phyloP scores from a whole-genome alignment of 2,797 vertebrate species.

The Brotula barbata region DNA sequence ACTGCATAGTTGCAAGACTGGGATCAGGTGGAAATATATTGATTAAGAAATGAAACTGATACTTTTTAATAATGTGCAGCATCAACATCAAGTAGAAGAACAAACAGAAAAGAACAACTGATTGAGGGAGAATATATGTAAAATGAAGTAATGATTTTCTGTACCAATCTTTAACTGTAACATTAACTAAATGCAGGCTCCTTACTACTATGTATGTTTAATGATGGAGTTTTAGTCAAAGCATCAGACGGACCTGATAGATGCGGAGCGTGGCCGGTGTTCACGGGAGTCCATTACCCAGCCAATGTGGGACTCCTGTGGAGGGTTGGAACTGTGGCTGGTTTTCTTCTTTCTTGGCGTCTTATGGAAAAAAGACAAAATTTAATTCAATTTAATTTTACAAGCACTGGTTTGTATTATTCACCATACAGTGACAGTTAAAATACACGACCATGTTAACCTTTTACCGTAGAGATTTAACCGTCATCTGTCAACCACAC shows the following conservation, averaged over 20 bases:
- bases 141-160: too few relatives aligned
- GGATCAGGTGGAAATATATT: too few relatives aligned
- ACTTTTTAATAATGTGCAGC: too few relatives aligned
- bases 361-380: constrained; percentile 72
- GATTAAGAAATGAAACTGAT: too few relatives aligned
- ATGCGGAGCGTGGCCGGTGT: constrained; percentile 84
- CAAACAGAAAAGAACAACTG: too few relatives aligned
- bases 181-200: neutral
- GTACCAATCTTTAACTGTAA: neutral
- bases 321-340: constrained; percentile 88
- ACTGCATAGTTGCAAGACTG: too few relatives aligned
- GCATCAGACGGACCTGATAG: constrained; percentile 81
- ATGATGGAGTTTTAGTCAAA: neutral
- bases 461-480: neutral
- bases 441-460: neutral
- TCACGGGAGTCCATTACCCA: constrained; percentile 97
- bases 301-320: constrained; percentile 89
- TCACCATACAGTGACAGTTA: too few relatives aligned
- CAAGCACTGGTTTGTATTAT: too few relatives aligned
- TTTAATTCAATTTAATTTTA: too few relatives aligned
- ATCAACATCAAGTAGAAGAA: too few relatives aligned
- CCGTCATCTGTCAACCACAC: too few relatives aligned
- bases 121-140: too few relatives aligned
- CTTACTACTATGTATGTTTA: neutral
- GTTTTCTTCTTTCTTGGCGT: constrained; percentile 91